Conservation (phyloP, 2,113 vertebrate species). For the Trochalopteron elliotii region DNA sequence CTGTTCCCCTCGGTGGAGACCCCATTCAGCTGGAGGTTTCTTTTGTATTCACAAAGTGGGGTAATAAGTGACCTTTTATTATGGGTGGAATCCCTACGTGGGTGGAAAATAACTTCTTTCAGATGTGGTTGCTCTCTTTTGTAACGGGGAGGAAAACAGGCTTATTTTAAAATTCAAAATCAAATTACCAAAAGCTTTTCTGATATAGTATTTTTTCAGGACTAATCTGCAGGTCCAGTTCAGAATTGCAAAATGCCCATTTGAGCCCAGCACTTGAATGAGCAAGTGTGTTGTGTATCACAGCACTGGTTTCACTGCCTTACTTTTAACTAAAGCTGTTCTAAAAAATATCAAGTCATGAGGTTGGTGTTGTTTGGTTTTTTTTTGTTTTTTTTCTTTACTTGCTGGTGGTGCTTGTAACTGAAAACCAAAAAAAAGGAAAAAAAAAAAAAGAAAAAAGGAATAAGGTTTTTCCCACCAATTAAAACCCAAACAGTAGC, state of each 20-base stretch:
- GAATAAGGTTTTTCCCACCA: not conserved
- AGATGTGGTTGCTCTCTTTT: not conserved
- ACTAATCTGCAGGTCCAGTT: not conserved
- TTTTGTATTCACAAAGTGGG: slow-evolving; percentile 28
- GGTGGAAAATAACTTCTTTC: slow-evolving; percentile 1
- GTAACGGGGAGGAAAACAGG: rapidly evolving
- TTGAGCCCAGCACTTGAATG: not conserved
- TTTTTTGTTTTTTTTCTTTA: not conserved
- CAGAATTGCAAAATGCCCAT: not conserved
- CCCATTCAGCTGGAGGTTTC: slow-evolving; percentile 49
- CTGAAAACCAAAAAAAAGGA: not conserved
- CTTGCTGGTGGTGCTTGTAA: not conserved
- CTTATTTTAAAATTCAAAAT: not conserved
- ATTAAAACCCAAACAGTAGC: not conserved
- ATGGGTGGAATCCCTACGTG: not conserved
- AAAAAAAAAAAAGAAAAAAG: not conserved
- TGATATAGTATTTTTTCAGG: not conserved
- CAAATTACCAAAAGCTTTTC: not conserved
- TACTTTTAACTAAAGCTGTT: not conserved
- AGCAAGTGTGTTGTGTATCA: not conserved
- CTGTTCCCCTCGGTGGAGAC: slow-evolving; percentile 41
- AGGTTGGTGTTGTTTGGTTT: not conserved
- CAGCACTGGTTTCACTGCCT: not conserved
- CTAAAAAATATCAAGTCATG: not conserved
- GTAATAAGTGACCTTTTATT: slow-evolving; percentile 24